phyloP scores from a whole-genome alignment of 2,113 vertebrate genomes.

The Cyphotilapia sp. region DNA sequence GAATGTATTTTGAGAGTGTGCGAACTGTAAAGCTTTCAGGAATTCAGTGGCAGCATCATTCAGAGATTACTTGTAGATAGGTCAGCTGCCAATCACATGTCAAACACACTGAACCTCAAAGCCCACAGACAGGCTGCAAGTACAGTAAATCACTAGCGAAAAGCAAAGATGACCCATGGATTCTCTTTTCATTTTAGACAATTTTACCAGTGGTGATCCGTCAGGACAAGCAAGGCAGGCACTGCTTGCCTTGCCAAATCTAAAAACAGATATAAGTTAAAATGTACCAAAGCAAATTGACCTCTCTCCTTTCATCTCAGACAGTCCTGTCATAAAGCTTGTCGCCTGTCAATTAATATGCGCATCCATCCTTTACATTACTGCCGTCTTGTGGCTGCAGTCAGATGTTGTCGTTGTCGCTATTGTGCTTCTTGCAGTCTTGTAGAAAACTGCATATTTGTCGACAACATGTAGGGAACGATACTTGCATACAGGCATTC shows the following conservation, averaged over 20 bases:
- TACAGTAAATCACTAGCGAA: background rate
- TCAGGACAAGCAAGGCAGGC: background rate
- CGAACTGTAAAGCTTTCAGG: background rate
- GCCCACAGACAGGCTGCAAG: background rate
- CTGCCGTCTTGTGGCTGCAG: background rate
- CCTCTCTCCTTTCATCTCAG: background rate
- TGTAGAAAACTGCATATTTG: background rate
- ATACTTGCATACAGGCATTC: background rate
- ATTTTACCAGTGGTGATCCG: background rate
- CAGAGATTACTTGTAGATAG: background rate
- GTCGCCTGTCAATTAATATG: background rate
- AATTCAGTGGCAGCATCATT: background rate
- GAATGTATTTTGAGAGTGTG: background rate
- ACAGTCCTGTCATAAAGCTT: background rate
- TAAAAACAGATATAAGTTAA: background rate
- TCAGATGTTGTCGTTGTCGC: background rate
- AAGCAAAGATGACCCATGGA: background rate
- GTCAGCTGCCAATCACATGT: conserved; percentile 24
- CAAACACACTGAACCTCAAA: conserved; percentile 3
- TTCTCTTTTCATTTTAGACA: background rate
- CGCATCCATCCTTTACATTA: background rate
- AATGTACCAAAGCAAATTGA: background rate
- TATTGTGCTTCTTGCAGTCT: background rate
- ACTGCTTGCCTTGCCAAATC: background rate
- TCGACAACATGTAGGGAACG: background rate